A percentile compares a stretch with the other conserved stretches of the same genome.
These are phyloP conservation scores for Acheta domesticus DNA, from an alignment of 2,888 invertebrate species.

Conservation along the genomic window DNA sequence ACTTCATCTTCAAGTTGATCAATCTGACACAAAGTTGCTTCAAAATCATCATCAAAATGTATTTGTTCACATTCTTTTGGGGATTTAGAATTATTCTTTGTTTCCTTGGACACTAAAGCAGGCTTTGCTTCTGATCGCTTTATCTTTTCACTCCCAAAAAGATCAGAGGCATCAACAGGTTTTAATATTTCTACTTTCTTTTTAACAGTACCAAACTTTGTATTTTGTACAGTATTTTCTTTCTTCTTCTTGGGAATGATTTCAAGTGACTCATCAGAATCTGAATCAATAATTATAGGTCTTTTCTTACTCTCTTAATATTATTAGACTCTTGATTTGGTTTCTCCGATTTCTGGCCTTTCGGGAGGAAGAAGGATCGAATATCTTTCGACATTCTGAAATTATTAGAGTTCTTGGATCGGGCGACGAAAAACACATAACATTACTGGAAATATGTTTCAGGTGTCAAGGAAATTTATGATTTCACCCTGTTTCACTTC, in stretches of 20 bases:
- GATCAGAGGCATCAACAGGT: constrained; percentile 28
- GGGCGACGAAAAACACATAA: no score
- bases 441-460: no score
- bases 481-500: no score
- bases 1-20: constrained; percentile 22
- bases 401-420: background rate
- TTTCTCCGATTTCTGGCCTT: constrained; percentile 40
- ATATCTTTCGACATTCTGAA: constrained; percentile 51
- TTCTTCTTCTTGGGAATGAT: constrained; percentile 19
- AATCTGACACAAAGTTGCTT: constrained; percentile 4
- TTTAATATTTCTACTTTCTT: constrained; percentile 26
- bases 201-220: background rate
- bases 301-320: constrained; percentile 44
- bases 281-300: constrained; percentile 45
- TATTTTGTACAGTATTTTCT: background rate
- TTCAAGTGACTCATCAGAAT: constrained; percentile 50
- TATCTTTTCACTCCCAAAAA: constrained; percentile 35
- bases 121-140: constrained; percentile 31
- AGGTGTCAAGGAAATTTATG: no score
- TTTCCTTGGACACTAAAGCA: constrained; percentile 27
- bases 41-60: constrained; percentile 7
- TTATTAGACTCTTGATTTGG: constrained; percentile 38
- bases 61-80: constrained; percentile 26
- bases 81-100: background rate
- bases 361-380: constrained; percentile 55